These are phyloP conservation scores for Phytoseiulus persimilis DNA, from an alignment of 2,888 invertebrate genomes.

Conservation along the genomic window DNA sequence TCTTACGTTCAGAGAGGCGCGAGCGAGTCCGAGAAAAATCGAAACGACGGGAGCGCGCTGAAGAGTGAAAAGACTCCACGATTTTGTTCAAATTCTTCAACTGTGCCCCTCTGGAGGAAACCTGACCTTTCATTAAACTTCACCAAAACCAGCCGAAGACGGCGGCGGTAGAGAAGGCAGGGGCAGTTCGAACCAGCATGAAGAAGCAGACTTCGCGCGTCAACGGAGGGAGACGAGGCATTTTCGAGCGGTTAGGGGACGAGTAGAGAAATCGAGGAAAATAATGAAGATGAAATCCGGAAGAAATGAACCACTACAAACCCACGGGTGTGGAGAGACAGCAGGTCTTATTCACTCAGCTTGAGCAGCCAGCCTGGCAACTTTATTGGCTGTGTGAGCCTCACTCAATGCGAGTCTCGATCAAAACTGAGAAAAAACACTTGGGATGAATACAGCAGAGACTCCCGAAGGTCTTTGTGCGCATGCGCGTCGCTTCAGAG, in stretches of 20 bases:
- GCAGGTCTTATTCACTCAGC: background rate
- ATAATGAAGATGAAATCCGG: background rate
- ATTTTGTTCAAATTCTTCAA: background rate
- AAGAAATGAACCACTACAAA: background rate
- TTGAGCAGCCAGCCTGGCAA: background rate
- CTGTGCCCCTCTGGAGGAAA: background rate
- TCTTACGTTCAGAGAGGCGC: background rate
- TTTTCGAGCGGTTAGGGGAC: background rate
- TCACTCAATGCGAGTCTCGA: background rate
- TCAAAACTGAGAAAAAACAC: background rate
- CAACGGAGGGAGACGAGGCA: background rate
- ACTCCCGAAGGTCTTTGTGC: too few species aligned
- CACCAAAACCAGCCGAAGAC: background rate
- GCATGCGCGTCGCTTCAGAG: too few species aligned
- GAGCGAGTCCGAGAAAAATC: background rate
- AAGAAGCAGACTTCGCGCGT: background rate
- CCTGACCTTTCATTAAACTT: conserved; percentile 5
- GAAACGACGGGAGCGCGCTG: background rate
- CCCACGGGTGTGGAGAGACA: background rate
- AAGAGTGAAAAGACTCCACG: background rate
- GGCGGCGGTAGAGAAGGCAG: background rate
- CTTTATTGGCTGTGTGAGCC: background rate
- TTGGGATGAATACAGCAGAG: too few species aligned
- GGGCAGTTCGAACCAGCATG: background rate
- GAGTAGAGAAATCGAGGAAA: background rate